Percentiles rank a stretch among this genome's conserved stretches.
Evolutionary conservation across 2,888 invertebrate species (phyloP).

Genomic region (Syrista parreyssii): DNA sequence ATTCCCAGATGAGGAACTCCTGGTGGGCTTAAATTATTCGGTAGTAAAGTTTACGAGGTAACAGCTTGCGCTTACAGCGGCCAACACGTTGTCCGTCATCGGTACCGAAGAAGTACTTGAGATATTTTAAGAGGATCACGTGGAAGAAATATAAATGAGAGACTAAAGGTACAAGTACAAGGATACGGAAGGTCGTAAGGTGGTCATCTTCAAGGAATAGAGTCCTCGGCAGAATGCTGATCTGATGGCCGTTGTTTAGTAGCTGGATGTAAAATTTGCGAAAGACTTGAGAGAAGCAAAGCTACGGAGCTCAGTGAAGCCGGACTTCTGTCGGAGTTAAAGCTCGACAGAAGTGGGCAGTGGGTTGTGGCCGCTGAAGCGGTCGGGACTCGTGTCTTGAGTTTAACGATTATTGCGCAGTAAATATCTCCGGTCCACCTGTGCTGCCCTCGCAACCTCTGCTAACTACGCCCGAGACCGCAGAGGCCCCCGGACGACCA

Average conservation of each 20-base stretch:
- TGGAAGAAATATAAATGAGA: background rate
- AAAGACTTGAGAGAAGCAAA: background rate
- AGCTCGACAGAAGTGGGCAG: background rate
- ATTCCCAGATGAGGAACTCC: slow-evolving; percentile 2
- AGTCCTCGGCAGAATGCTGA: background rate
- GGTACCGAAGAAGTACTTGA: background rate
- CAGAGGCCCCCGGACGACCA: slow-evolving; percentile 6
- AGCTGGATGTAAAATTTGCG: background rate
- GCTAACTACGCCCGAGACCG: slow-evolving; percentile 8
- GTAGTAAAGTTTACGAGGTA: slow-evolving; percentile 17
- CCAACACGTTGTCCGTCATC: background rate
- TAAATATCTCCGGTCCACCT: slow-evolving; percentile 51
- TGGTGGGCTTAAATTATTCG: slow-evolving; percentile 6
- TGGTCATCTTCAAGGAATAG: background rate
- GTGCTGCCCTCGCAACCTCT: slow-evolving; percentile 30
- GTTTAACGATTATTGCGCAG: slow-evolving; percentile 55
- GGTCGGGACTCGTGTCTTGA: slow-evolving; percentile 35
- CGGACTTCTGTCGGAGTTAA: slow-evolving; percentile 16
- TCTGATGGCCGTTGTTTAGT: background rate
- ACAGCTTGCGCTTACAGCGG: background rate
- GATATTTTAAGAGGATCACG: background rate
- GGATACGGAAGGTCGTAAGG: background rate
- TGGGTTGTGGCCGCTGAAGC: background rate
- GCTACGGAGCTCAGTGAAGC: background rate
- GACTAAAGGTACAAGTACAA: background rate